Conservation (phyloP, 1,140 invertebrate species). For the Scaptodrosophila lebanonensis region DNA sequence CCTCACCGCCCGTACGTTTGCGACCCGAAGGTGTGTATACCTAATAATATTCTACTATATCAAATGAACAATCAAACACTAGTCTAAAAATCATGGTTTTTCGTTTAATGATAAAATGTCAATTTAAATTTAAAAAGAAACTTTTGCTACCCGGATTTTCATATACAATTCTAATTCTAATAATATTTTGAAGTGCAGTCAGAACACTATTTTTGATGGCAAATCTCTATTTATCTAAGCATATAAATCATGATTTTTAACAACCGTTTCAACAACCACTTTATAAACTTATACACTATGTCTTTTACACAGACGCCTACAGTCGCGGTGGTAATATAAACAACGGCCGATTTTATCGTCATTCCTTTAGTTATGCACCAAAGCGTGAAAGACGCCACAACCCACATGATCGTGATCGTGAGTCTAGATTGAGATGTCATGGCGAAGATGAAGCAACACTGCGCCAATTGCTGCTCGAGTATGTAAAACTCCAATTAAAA, state of each 20-base stretch:
- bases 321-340: slow-evolving; percentile 68
- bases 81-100: too few relatives aligned
- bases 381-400: slow-evolving; percentile 66
- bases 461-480: slow-evolving; percentile 77
- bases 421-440: slow-evolving; percentile 77
- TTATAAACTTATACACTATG: neutral
- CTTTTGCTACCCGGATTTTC: too few relatives aligned
- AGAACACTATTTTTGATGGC: too few relatives aligned
- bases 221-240: too few relatives aligned
- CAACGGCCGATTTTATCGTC: slow-evolving; percentile 76
- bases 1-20: slow-evolving; percentile 75
- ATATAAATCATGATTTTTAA: neutral
- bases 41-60: too few relatives aligned
- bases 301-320: slow-evolving; percentile 48
- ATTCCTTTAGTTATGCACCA: slow-evolving; percentile 76
- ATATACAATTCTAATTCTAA: too few relatives aligned
- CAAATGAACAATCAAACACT: too few relatives aligned
- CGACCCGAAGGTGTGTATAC: slow-evolving; percentile 74
- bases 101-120: too few relatives aligned
- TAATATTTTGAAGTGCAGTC: too few relatives aligned
- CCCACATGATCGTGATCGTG: slow-evolving; percentile 72
- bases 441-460: slow-evolving; percentile 77
- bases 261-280: neutral
- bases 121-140: too few relatives aligned
- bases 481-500: slow-evolving; percentile 40